Evolutionary conservation across 1,140 invertebrate species (phyloP), one percentile per base, ranked within the genome.

Genomic region (Caerostris extrusa): DNA sequence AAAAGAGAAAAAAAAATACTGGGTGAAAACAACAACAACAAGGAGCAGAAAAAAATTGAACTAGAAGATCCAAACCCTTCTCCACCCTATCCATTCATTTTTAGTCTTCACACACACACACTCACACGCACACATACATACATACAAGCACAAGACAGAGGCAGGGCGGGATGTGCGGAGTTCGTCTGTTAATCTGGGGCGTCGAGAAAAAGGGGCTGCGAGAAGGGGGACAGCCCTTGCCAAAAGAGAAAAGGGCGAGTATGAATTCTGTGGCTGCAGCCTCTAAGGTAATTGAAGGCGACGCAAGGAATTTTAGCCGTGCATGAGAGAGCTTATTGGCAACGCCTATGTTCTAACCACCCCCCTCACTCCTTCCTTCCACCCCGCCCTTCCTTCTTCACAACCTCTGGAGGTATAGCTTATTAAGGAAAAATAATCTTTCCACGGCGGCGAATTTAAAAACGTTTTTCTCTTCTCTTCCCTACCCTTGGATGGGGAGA

Each of bases 341-440:
- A 87, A 93, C 91, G 91, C 91, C 91, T 90, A 56, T 91, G 77
- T 91, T 91, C 90, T 85, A 91, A 53, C 56, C 19, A 8, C 8
- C 61, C 61, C 12, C 19, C 67, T 34, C 55, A 14, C 77, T 6
- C 77, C 55, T 81, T 82, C 5, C 60, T 67, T 17, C 57, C 55
- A n/a, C 64, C 64, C 81, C 81, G 1, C 55, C 58, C 17, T 14
- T 17, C 53, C 60, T 77, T 58, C 67, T 19, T 58, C 17, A 56
- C 56, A 90, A 34, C 89, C 64, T 81, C 69, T 60, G 67, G 56
- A 81, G 90, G 90, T 91, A 85, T 64, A 85, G 91, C 91, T 93
- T 93, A 93, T 93, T 93, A 93, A 87, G 91, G 91, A 87, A 93
- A 93, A 93, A 93, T 93, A 93, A 93, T 93, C 83, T 93, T 67